phyloP scores from a whole-genome alignment of 2,888 invertebrate species.

The Acleris holmiana region DNA sequence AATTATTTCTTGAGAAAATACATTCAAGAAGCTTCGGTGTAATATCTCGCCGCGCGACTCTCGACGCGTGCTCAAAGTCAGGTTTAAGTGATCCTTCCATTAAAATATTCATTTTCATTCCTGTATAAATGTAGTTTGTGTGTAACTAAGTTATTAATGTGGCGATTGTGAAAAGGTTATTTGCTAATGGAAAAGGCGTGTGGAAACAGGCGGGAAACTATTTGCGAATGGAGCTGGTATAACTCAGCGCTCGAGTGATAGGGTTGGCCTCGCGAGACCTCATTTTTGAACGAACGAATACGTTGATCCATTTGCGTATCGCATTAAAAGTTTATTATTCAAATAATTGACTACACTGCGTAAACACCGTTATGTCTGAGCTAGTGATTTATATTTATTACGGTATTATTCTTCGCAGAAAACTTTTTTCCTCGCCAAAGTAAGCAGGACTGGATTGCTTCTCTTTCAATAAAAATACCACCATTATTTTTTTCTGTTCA shows the following conservation, averaged over 20 bases:
- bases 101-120: slow-evolving; percentile 19
- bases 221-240: slow-evolving; percentile 22
- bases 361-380: slow-evolving; percentile 20
- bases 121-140: slow-evolving; percentile 12
- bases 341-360: slow-evolving; percentile 13
- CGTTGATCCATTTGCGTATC: slow-evolving; percentile 7
- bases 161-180: slow-evolving; percentile 14
- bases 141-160: slow-evolving; percentile 16
- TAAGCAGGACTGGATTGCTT: slow-evolving; percentile 10
- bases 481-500: slow-evolving; percentile 2
- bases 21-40: neutral
- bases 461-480: slow-evolving; percentile 14
- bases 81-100: slow-evolving; percentile 6
- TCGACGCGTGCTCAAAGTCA: neutral
- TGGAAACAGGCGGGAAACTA: slow-evolving; percentile 23
- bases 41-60: no score
- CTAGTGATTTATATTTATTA: slow-evolving; percentile 22
- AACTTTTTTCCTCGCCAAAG: slow-evolving; percentile 23
- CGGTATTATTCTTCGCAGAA: slow-evolving; percentile 19
- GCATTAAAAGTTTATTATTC: slow-evolving; percentile 22
- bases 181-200: slow-evolving; percentile 32
- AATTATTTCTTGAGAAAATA: slow-evolving; percentile 17
- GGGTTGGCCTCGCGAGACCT: slow-evolving; percentile 11
- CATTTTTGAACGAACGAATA: slow-evolving; percentile 8
- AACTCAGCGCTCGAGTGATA: slow-evolving; percentile 9